Evolutionary conservation across 2,113 vertebrate species (phyloP).

Genomic region (Apodemus speciosus): DNA sequence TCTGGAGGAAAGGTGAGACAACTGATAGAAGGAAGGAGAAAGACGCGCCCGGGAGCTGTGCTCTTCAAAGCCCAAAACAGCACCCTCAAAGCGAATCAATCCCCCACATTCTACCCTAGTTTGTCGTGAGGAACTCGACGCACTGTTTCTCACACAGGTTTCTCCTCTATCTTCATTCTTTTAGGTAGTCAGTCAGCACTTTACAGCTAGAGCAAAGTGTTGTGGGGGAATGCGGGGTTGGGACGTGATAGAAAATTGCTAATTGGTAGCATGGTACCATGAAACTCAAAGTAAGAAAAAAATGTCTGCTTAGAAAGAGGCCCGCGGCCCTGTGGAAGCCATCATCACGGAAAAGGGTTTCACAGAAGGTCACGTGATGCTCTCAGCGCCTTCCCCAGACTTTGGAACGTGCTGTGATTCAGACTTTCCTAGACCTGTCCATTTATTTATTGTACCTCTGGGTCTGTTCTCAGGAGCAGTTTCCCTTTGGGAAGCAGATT

Average conservation of each 20-base stretch:
- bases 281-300: neutral
- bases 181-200: neutral
- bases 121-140: slow-evolving; percentile 6
- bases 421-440: slow-evolving; percentile 41
- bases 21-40: slow-evolving; percentile 4
- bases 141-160: neutral
- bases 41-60: neutral
- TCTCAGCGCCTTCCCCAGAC: slow-evolving; percentile 33
- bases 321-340: neutral
- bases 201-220: neutral
- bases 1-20: slow-evolving; percentile 67
- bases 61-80: slow-evolving; percentile 37
- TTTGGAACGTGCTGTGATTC: slow-evolving; percentile 48
- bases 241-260: neutral
- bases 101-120: neutral
- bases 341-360: neutral
- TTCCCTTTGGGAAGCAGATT: slow-evolving; percentile 56
- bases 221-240: neutral
- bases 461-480: slow-evolving; percentile 64
- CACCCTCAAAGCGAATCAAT: neutral
- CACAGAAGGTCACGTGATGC: neutral
- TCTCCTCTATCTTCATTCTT: neutral
- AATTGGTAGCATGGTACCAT: neutral
- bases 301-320: neutral
- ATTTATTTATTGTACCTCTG: slow-evolving; percentile 61